These are phyloP conservation scores for Diceros bicornis DNA, from an alignment of 2,797 vertebrate genomes.

Conservation along the genomic window DNA sequence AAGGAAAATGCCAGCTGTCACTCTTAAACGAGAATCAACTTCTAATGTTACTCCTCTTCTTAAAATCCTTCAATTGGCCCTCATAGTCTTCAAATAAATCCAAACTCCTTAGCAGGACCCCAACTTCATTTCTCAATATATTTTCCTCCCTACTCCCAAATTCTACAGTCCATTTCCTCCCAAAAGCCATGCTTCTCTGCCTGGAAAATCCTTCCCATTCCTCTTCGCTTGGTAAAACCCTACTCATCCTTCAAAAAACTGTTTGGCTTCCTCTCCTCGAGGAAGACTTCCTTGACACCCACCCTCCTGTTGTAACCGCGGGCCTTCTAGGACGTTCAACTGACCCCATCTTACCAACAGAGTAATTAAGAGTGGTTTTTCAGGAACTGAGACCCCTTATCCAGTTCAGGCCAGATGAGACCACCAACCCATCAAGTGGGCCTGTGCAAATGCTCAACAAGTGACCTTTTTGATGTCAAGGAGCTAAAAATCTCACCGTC, in stretches of 20 bases:
- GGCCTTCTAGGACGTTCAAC: too few relatives aligned
- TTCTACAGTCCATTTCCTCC: neutral
- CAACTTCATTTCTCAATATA: constrained; percentile 21
- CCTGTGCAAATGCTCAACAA: too few relatives aligned
- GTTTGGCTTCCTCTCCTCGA: neutral
- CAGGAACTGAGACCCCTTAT: too few relatives aligned
- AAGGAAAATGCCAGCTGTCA: neutral
- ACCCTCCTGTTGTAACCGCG: neutral
- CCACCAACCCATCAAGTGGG: too few relatives aligned
- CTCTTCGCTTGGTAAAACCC: constrained; percentile 23
- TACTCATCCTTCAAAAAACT: neutral
- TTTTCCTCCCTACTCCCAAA: neutral
- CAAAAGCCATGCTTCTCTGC: neutral
- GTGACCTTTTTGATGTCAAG: too few relatives aligned
- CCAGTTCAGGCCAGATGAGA: too few relatives aligned
- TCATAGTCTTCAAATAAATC: constrained; percentile 28
- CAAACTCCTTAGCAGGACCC: constrained; percentile 43
- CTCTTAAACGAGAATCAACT: constrained; percentile 36
- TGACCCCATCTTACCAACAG: too few relatives aligned
- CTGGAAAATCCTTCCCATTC: constrained; percentile 17
- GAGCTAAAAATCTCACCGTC: too few relatives aligned
- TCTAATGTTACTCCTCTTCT: neutral
- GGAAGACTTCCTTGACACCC: neutral
- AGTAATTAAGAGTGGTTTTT: too few relatives aligned
- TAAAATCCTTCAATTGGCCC: neutral